Conservation (phyloP, 2,113 vertebrate genomes). For the Axis porcinus region DNA sequence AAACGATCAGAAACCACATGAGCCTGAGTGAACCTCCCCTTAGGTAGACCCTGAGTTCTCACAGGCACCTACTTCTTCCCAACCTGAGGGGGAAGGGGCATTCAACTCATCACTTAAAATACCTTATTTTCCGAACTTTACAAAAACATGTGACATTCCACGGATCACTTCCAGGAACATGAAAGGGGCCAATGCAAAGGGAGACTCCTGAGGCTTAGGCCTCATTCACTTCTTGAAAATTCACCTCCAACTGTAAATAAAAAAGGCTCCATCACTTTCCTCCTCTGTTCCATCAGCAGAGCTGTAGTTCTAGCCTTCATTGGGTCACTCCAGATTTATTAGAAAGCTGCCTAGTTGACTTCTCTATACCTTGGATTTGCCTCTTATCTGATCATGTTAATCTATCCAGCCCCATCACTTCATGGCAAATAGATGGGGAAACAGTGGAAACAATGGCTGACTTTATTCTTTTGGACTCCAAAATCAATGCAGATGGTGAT, state of each 20-base stretch:
- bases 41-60: neutral
- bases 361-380: neutral
- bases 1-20: neutral
- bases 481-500: too few species aligned
- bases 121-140: neutral
- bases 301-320: neutral
- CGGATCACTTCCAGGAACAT: neutral
- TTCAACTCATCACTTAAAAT: neutral
- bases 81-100: neutral
- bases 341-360: neutral
- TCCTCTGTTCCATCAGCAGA: neutral
- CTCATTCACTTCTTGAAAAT: neutral
- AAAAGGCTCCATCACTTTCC: neutral
- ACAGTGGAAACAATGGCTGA: too few species aligned
- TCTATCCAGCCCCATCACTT: neutral
- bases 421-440: too few species aligned
- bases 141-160: neutral
- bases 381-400: neutral
- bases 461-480: too few species aligned
- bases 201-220: neutral
- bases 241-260: neutral
- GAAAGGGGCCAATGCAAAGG: neutral
- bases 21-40: neutral
- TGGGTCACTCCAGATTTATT: neutral
- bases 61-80: neutral